Evolutionary conservation across 53 echinoderm and acorn worm genomes (phyloP).

Genomic region (Echinometra lucunter): DNA sequence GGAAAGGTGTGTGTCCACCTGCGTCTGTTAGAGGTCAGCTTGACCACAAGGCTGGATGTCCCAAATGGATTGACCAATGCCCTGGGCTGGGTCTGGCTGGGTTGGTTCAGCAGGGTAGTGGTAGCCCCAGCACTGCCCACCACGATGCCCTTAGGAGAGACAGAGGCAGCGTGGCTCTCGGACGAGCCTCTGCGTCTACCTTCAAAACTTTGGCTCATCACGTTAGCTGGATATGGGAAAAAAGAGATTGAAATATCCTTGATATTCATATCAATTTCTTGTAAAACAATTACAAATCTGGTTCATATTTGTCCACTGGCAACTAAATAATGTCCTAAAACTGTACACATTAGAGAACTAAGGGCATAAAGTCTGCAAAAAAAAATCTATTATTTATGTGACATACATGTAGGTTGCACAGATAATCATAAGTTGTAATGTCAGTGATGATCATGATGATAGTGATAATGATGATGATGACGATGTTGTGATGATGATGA

Average conservation of each 20-base stretch:
- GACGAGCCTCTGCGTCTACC: slow-evolving; percentile 26
- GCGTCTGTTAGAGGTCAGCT: slow-evolving; percentile 88
- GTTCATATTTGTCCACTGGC: background rate
- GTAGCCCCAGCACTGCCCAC: slow-evolving; percentile 88
- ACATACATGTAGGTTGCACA: too few species aligned
- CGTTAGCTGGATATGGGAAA: slow-evolving; percentile 21
- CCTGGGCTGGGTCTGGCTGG: slow-evolving; percentile 50
- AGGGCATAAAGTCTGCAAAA: too few species aligned
- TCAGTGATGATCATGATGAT: too few species aligned
- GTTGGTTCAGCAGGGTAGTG: slow-evolving; percentile 51
- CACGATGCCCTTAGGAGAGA: slow-evolving; percentile 61
- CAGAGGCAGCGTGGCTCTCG: slow-evolving; percentile 28
- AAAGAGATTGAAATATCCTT: background rate
- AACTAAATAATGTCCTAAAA: too few species aligned
- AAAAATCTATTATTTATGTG: too few species aligned
- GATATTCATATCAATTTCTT: background rate
- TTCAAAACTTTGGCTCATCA: slow-evolving; percentile 47
- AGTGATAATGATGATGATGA: too few species aligned
- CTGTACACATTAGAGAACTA: too few species aligned
- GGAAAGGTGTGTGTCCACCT: slow-evolving; percentile 97
- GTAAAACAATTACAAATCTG: background rate
- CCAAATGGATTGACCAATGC: slow-evolving; percentile 87
- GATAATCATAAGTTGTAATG: too few species aligned
- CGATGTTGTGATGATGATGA: too few species aligned
- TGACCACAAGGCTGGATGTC: slow-evolving; percentile 74